Conservation (phyloP, 2,888 invertebrate species). For the Drosophila flavopinicola region DNA sequence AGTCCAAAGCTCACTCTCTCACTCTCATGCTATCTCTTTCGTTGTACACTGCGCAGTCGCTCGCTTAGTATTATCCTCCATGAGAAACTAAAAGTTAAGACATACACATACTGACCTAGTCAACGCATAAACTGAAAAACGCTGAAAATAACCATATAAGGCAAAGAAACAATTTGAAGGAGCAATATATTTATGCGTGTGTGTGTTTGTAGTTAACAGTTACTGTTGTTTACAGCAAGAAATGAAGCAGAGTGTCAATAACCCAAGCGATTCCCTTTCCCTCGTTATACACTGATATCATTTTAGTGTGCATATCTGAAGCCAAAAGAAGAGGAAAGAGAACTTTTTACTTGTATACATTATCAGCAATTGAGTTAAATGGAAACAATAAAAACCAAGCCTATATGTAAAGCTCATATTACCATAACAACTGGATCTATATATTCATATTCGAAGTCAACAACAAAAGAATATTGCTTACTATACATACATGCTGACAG, state of each 20-base stretch:
- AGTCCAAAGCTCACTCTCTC: background rate
- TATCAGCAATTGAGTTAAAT: constrained; percentile 3
- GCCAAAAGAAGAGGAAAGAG: constrained; percentile 16
- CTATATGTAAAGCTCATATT: constrained; percentile 1
- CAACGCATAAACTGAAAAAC: constrained; percentile 54
- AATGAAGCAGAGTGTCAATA: constrained; percentile 6
- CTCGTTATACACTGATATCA: constrained; percentile 13
- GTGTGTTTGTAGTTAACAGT: background rate
- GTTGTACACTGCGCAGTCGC: constrained; percentile 56
- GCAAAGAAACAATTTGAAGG: constrained; percentile 20
- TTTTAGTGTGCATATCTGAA: too few relatives aligned
- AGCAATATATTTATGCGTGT: background rate
- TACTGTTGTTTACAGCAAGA: constrained; percentile 1
- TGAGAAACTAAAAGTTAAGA: constrained; percentile 22
- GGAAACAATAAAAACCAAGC: constrained; percentile 3
- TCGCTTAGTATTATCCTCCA: too few relatives aligned
- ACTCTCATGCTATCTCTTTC: background rate
- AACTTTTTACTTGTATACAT: constrained; percentile 1
- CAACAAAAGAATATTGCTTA: background rate
- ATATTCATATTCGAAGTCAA: constrained; percentile 2
- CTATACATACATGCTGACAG: background rate
- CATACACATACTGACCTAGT: constrained; percentile 74
- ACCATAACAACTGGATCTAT: background rate
- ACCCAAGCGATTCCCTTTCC: background rate
- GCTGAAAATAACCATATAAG: constrained; percentile 61